Evolutionary conservation across 2,797 vertebrate species (phyloP).

Genomic region (Merluccius polli): DNA sequence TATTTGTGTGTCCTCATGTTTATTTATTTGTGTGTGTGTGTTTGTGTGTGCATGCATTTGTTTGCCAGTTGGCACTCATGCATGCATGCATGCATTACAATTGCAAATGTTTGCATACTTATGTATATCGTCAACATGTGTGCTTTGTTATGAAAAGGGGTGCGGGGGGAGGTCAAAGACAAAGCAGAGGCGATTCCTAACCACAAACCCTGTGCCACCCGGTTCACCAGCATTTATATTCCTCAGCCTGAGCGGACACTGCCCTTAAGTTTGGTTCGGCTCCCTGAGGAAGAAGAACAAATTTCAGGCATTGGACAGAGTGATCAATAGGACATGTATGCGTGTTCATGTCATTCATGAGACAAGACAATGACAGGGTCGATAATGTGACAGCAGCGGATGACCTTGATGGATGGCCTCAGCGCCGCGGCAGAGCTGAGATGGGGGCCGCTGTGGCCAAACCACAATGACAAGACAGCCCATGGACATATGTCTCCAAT

Average conservation of each 20-base stretch:
- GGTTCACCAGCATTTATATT: conserved; percentile 3
- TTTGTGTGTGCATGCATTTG: not conserved
- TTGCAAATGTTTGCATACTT: not conserved
- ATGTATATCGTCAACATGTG: not conserved
- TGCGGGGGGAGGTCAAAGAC: not conserved
- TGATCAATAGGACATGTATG: conserved; percentile 12
- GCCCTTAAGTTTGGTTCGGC: not conserved
- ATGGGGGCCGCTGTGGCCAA: conserved; percentile 2
- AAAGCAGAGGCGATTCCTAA: not conserved
- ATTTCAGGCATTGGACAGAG: not conserved
- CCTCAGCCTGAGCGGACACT: not conserved
- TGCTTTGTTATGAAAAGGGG: not conserved
- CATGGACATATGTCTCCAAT: conserved; percentile 14
- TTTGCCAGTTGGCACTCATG: not conserved
- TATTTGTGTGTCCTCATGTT: not conserved
- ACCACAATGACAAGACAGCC: not conserved
- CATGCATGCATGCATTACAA: not conserved
- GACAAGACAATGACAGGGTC: not conserved
- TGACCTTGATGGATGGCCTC: not conserved
- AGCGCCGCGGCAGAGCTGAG: not conserved
- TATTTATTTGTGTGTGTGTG: conserved; percentile 2
- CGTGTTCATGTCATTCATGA: not conserved
- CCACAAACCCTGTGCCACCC: not conserved
- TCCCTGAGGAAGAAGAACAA: not conserved
- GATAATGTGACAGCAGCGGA: not conserved